phyloP scores from a whole-genome alignment of 2,888 invertebrate genomes.

The Netelia fuscicornis region DNA sequence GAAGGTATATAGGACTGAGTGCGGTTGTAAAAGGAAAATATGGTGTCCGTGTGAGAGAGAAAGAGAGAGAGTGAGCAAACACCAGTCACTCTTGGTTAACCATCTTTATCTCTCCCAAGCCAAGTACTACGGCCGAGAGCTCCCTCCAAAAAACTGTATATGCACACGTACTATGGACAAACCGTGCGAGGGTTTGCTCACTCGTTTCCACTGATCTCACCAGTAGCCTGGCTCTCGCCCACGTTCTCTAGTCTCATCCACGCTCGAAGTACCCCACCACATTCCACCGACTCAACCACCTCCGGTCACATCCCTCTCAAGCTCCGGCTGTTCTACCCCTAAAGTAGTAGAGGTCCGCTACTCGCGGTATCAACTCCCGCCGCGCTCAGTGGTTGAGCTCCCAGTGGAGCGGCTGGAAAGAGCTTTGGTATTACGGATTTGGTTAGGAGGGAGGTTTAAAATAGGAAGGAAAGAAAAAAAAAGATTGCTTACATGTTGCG shows the following conservation, averaged over 20 bases:
- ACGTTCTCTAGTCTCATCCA: conserved; percentile 61
- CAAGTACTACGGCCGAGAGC: conserved; percentile 47
- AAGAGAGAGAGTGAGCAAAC: conserved; percentile 38
- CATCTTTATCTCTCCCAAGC: conserved; percentile 32
- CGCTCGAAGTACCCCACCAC: conserved; percentile 63
- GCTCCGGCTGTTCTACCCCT: conserved; percentile 58
- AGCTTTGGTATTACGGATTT: background rate
- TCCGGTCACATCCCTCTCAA: conserved; percentile 63
- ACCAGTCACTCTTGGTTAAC: conserved; percentile 44
- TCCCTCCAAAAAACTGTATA: conserved; percentile 20
- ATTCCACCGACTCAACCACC: conserved; percentile 62
- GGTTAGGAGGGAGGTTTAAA: background rate
- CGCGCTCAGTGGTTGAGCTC: conserved; percentile 33
- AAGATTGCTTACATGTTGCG: background rate
- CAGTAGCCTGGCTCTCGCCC: conserved; percentile 55
- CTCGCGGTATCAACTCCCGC: conserved; percentile 62
- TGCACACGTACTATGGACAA: conserved; percentile 7
- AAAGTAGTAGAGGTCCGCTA: conserved; percentile 58
- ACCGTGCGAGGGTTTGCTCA: conserved; percentile 37
- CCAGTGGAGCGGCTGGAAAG: conserved; percentile 25
- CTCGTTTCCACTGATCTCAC: conserved; percentile 57
- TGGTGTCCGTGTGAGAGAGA: background rate
- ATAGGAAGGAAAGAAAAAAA: conserved; percentile 3
- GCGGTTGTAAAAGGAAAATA: conserved; percentile 16
- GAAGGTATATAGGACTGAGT: background rate